Evolutionary conservation across 2,888 invertebrate genomes (phyloP).

Genomic region (Lypha dubia): DNA sequence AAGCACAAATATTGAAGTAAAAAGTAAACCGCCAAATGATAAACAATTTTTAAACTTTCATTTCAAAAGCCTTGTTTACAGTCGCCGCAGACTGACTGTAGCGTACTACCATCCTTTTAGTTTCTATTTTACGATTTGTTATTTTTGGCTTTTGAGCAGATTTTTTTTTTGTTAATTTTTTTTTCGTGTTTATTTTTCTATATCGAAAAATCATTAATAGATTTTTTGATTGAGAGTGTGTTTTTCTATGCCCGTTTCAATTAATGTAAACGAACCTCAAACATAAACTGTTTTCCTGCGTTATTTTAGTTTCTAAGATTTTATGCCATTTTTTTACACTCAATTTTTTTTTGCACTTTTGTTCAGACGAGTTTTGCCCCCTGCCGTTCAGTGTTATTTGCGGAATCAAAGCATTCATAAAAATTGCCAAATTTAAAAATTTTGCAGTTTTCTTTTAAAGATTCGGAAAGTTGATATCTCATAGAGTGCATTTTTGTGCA

Average conservation of each 20-base stretch:
- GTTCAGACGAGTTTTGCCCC: slow-evolving; percentile 21
- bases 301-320: slow-evolving; percentile 23
- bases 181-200: neutral
- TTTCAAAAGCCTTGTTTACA: neutral
- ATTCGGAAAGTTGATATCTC: too few species aligned
- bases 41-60: too few species aligned
- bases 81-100: neutral
- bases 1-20: too few species aligned
- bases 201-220: slow-evolving; percentile 53
- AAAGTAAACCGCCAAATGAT: too few species aligned
- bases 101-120: neutral
- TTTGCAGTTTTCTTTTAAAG: too few species aligned
- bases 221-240: slow-evolving; percentile 19
- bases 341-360: slow-evolving; percentile 1
- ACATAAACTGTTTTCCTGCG: slow-evolving; percentile 42
- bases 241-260: slow-evolving; percentile 19
- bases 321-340: too few species aligned
- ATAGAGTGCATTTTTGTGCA: too few species aligned
- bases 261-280: slow-evolving; percentile 52
- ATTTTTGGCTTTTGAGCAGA: slow-evolving; percentile 52
- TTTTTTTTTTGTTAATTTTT: neutral
- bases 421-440: neutral
- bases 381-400: slow-evolving; percentile 36
- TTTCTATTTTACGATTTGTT: slow-evolving; percentile 46
- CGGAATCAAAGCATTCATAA: neutral